Evolutionary conservation across 1,140 invertebrate species (phyloP), one percentile per base, ranked within the genome.

Genomic region (Leptoteleia sp.): DNA sequence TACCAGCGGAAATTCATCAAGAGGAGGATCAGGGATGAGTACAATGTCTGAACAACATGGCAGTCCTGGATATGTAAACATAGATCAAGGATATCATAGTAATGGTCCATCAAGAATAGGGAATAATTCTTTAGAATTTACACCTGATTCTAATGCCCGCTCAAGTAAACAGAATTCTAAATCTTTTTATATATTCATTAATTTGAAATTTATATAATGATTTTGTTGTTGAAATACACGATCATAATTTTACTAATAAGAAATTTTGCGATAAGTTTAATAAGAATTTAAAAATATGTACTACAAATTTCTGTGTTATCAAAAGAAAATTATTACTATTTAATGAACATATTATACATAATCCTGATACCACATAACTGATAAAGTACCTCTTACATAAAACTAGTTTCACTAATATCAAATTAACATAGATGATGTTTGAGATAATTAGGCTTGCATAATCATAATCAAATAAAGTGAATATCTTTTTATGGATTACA

Each of bases 1-100:
- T 48, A 92, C 91, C 33, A 92, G 91, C 76, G 91, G 91, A 1
- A 82, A 91, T 38, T 92, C 91, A 4, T 92, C 91, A 2, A 85
- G 91, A 68, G 89, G 87, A 37, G 91, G 91, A 50, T 91, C 91
- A 9, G 91, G 90, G 33, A 88, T 91, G 76, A 92, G 90, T 77
- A 84, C 88, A 15, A 83, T 91, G 35, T 91, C 88, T 1, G 91
- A 92, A 65, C 77, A 84, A 11, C 87, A 84, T 47, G 72, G 73
- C 42, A 89, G 85, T 84, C 87, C 85, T 35, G 67, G 27, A 37
- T 67, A 64, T 48, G 29, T 9, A 1, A 85, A 65, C 52, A 65
- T 82, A 31, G 81, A 84, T 64, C 81, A 83, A 81, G 83, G 83
- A 70, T 81, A 80, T 16, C 67, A 82, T 22, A 81, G 83, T n/a